phyloP scores from a whole-genome alignment of 92 coral and sea anemone species.

The Epizoanthus ramosus region DNA sequence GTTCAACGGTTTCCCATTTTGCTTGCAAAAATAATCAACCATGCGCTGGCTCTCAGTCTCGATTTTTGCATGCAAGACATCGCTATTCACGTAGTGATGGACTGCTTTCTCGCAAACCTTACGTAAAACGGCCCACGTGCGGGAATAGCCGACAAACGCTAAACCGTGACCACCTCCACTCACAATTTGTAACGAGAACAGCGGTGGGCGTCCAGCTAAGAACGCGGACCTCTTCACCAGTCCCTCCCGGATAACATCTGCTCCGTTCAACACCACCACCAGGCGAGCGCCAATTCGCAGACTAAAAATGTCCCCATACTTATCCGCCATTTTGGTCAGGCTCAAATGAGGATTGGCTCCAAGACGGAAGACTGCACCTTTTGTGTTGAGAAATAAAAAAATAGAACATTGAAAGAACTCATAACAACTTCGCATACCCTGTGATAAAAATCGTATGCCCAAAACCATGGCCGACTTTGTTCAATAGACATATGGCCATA shows the following conservation, averaged over 20 bases:
- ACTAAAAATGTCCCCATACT: conserved; percentile 74
- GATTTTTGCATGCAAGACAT: conserved; percentile 48
- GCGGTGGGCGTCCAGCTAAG: conserved; percentile 70
- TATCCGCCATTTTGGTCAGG: conserved; percentile 54
- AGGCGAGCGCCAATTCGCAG: conserved; percentile 67
- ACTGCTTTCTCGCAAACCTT: conserved; percentile 58
- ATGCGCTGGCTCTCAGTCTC: conserved; percentile 51
- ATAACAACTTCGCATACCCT: no score
- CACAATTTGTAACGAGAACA: conserved; percentile 44
- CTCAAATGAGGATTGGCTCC: conserved; percentile 51
- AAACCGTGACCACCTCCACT: conserved; percentile 39
- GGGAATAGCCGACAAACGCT: conserved; percentile 11
- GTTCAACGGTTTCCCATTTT: conserved; percentile 52
- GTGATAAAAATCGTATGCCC: no score
- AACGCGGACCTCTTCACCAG: conserved; percentile 56
- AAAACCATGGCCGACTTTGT: no score
- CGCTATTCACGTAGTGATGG: conserved; percentile 57
- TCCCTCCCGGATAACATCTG: conserved; percentile 66
- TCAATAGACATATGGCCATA: no score
- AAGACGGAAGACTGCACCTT: conserved; percentile 49
- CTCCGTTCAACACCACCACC: conserved; percentile 71
- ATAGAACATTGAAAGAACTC: no score
- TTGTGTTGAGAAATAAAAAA: no score
- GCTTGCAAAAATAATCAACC: conserved; percentile 34
- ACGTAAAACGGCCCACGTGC: conserved; percentile 41